Evolutionary conservation across 2,113 vertebrate species (phyloP).

Genomic region (Harpagus bidentatus): DNA sequence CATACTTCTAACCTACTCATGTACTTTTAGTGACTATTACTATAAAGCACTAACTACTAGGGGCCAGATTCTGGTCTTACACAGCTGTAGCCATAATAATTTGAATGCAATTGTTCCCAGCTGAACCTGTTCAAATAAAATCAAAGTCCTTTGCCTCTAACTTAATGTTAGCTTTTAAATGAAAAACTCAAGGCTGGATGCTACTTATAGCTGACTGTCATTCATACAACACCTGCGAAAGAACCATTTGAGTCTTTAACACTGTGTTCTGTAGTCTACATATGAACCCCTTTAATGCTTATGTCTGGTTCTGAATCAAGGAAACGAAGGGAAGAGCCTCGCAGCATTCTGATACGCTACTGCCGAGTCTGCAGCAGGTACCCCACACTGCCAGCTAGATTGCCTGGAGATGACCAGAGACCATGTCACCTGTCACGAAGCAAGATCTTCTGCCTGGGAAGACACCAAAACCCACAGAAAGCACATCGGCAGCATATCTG

Average conservation of each 20-base stretch:
- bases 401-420: not conserved
- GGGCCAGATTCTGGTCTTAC: not conserved
- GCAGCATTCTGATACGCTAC: rapidly evolving
- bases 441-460: not conserved
- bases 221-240: not conserved
- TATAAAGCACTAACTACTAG: not conserved
- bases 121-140: not conserved
- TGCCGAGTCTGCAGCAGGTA: rapidly evolving
- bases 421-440: rapidly evolving
- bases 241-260: rapidly evolving
- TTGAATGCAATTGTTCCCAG: not conserved
- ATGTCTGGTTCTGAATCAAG: not conserved
- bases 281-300: not conserved
- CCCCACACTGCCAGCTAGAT: not conserved
- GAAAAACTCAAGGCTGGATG: not conserved
- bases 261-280: rapidly evolving
- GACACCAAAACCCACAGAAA: not conserved
- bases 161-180: not conserved
- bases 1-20: not conserved
- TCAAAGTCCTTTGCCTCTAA: not conserved
- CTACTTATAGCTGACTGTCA: not conserved
- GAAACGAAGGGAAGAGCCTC: not conserved
- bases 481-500: rapidly evolving
- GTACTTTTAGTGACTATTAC: not conserved
- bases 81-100: not conserved